Conservation (phyloP, 1,140 invertebrate genomes). For the Cyclargus thomasi region DNA sequence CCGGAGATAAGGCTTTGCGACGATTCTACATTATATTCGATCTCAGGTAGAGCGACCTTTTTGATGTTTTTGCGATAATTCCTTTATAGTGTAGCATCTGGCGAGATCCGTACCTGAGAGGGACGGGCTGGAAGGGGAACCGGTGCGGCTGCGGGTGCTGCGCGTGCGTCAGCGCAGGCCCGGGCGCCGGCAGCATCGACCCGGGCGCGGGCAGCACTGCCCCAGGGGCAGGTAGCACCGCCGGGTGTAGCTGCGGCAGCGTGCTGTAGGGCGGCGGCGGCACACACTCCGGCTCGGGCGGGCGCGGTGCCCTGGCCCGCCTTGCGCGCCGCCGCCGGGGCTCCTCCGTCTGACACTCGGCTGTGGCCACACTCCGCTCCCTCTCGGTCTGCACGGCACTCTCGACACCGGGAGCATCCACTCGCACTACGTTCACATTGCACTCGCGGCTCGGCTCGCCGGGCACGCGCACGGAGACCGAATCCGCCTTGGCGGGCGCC, state of each 20-base stretch:
- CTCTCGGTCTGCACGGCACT: slow-evolving; percentile 65
- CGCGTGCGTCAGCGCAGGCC: too few relatives aligned
- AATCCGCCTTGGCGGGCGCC: slow-evolving; percentile 65
- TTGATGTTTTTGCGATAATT: neutral
- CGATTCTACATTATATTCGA: neutral
- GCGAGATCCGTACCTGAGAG: slow-evolving; percentile 51
- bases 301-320: slow-evolving; percentile 24
- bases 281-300: slow-evolving; percentile 49
- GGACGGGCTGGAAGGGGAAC: slow-evolving; percentile 72
- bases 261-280: slow-evolving; percentile 72
- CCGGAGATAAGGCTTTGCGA: neutral
- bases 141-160: slow-evolving; percentile 54
- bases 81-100: neutral
- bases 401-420: slow-evolving; percentile 50
- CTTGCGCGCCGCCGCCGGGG: slow-evolving; percentile 52
- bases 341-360: slow-evolving; percentile 69
- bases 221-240: slow-evolving; percentile 34
- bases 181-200: slow-evolving; percentile 36
- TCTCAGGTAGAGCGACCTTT: slow-evolving; percentile 10
- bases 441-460: slow-evolving; percentile 61
- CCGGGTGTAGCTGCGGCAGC: slow-evolving; percentile 50
- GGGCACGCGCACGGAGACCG: slow-evolving; percentile 64
- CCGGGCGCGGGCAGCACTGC: slow-evolving; percentile 26
- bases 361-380: slow-evolving; percentile 59
- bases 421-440: slow-evolving; percentile 69